Conservation (phyloP, 2,113 vertebrate species). For the Glaucomys volans region DNA sequence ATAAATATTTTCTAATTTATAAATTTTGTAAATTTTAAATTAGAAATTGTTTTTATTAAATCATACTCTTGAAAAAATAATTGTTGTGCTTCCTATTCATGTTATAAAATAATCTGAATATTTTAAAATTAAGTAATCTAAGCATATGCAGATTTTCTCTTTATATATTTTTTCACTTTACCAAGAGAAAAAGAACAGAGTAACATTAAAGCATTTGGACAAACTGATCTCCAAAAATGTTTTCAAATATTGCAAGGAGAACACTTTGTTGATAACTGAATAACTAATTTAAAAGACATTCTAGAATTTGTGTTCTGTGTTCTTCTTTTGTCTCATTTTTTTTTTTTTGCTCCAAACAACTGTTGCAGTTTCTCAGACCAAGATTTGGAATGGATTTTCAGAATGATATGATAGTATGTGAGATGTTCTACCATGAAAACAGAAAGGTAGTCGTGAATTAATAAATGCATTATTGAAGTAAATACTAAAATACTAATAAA, state of each 20-base stretch:
- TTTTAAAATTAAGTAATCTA: not conserved
- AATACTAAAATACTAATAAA: not conserved
- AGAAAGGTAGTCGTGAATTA: not conserved
- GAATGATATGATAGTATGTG: not conserved
- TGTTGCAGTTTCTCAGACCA: not conserved
- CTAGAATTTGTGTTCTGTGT: not conserved
- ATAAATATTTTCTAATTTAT: not conserved
- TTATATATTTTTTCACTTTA: not conserved
- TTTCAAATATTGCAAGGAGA: not conserved
- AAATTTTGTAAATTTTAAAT: not conserved
- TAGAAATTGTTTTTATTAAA: not conserved
- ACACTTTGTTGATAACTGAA: not conserved
- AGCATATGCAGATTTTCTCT: not conserved
- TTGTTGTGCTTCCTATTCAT: not conserved
- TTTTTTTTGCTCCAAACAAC: not conserved
- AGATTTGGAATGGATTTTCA: not conserved
- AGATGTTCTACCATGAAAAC: not conserved
- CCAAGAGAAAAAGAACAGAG: not conserved
- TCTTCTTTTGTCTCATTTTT: not conserved
- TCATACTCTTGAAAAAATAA: not conserved
- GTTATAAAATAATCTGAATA: not conserved
- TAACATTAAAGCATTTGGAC: not conserved
- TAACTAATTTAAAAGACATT: not conserved
- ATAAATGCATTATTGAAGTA: not conserved
- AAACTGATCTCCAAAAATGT: not conserved